Percentiles rank a stretch among this genome's conserved stretches.
These are phyloP conservation scores for Epinotia nisella DNA, from an alignment of 2,888 invertebrate genomes.

Conservation along the genomic window DNA sequence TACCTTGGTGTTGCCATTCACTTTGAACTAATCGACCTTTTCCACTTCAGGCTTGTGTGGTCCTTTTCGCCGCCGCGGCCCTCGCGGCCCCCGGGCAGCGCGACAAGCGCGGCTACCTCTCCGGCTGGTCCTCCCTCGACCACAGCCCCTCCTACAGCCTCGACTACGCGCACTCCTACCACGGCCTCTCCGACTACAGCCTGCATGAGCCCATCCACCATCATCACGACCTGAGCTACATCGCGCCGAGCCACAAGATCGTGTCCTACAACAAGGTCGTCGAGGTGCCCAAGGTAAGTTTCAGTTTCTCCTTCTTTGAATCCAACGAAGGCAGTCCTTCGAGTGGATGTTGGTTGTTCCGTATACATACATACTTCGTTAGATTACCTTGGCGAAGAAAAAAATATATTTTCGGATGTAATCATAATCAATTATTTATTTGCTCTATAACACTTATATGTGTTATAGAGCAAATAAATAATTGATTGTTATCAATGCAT, in stretches of 20 bases:
- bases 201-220: constrained; percentile 29
- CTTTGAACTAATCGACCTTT: neutral
- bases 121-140: constrained; percentile 37
- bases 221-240: constrained; percentile 45
- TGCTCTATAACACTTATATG: too few relatives aligned
- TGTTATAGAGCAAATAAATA: too few relatives aligned
- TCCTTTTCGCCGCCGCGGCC: constrained; percentile 55
- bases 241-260: constrained; percentile 53
- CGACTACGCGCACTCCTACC: constrained; percentile 45
- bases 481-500: too few relatives aligned
- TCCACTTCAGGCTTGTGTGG: constrained; percentile 53
- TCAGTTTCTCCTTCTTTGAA: neutral
- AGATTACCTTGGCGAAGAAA: too few relatives aligned
- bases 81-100: constrained; percentile 56
- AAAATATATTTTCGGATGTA: too few relatives aligned
- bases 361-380: too few relatives aligned
- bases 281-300: constrained; percentile 62
- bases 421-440: too few relatives aligned
- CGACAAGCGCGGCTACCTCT: constrained; percentile 58
- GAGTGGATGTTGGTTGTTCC: too few relatives aligned
- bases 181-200: constrained; percentile 41
- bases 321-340: too few relatives aligned
- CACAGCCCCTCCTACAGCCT: constrained; percentile 37
- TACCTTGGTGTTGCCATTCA: too few relatives aligned
- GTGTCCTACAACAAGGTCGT: constrained; percentile 61